Evolutionary conservation across 2,113 vertebrate species (phyloP).

Genomic region (Colinus virginianus): DNA sequence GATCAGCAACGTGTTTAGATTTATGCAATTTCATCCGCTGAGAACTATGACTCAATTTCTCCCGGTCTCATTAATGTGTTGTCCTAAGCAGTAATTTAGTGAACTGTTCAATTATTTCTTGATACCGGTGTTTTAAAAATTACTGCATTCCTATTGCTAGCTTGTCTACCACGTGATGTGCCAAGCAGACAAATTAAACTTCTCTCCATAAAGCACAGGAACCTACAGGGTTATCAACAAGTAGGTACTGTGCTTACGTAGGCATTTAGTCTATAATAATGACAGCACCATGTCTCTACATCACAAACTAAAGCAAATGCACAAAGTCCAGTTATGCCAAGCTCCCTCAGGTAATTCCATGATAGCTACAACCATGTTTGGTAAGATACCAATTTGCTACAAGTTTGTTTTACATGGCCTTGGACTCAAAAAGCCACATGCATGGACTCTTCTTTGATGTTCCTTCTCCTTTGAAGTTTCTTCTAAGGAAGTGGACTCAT

Average conservation of each 20-base stretch:
- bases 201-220: neutral
- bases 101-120: neutral
- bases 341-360: neutral
- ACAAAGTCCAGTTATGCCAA: neutral
- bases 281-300: neutral
- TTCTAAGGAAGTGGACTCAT: neutral
- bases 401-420: neutral
- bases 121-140: neutral
- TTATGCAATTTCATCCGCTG: neutral
- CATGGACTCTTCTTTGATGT: neutral
- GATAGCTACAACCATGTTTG: neutral
- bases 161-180: neutral
- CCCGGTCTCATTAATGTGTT: neutral
- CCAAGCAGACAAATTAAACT: neutral
- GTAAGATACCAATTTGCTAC: neutral
- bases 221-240: neutral
- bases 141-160: neutral
- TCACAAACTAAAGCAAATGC: neutral
- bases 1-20: neutral
- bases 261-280: neutral
- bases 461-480: neutral
- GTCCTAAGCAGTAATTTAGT: neutral
- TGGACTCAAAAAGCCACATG: neutral
- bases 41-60: neutral
- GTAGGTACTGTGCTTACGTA: neutral